Percentiles rank a stretch among this genome's conserved stretches.
Conservation (phyloP, 2,797 vertebrate genomes). For the Paramormyrops hopkinsi region DNA sequence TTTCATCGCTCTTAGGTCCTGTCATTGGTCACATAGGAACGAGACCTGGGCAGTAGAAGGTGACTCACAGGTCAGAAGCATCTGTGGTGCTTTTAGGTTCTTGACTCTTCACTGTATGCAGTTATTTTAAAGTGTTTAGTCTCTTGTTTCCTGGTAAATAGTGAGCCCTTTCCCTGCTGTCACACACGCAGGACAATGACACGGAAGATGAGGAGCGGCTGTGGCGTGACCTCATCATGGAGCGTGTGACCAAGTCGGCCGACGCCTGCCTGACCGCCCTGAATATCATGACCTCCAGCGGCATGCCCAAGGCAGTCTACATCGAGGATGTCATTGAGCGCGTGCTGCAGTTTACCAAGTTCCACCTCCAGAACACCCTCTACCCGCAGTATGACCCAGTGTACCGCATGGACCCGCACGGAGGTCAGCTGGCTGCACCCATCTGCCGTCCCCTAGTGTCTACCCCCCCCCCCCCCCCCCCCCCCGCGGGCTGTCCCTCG, state of each 20-base stretch:
- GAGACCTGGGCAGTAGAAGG: background rate
- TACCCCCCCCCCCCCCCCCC: background rate
- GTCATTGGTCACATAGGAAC: background rate
- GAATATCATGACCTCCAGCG: slow-evolving; percentile 91
- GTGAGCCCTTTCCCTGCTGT: background rate
- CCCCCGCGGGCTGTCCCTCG: background rate
- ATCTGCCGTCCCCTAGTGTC: background rate
- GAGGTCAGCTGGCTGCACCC: slow-evolving; percentile 61
- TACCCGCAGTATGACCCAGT: slow-evolving; percentile 95
- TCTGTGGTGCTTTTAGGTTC: background rate
- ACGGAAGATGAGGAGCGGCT: slow-evolving; percentile 90
- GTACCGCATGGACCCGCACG: slow-evolving; percentile 83
- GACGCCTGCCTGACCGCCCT: slow-evolving; percentile 91
- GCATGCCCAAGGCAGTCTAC: slow-evolving; percentile 95
- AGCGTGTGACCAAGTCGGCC: slow-evolving; percentile 91
- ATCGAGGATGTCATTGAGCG: slow-evolving; percentile 96
- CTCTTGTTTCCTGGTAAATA: background rate
- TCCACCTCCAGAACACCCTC: slow-evolving; percentile 89
- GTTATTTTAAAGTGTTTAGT: background rate
- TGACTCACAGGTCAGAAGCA: background rate
- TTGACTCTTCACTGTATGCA: background rate
- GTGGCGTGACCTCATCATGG: slow-evolving; percentile 96
- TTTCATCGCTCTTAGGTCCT: background rate
- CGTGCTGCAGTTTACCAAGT: slow-evolving; percentile 91
- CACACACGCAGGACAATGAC: slow-evolving; percentile 72